Evolutionary conservation across 2,113 vertebrate genomes (phyloP).

Genomic region (Lontra canadensis): DNA sequence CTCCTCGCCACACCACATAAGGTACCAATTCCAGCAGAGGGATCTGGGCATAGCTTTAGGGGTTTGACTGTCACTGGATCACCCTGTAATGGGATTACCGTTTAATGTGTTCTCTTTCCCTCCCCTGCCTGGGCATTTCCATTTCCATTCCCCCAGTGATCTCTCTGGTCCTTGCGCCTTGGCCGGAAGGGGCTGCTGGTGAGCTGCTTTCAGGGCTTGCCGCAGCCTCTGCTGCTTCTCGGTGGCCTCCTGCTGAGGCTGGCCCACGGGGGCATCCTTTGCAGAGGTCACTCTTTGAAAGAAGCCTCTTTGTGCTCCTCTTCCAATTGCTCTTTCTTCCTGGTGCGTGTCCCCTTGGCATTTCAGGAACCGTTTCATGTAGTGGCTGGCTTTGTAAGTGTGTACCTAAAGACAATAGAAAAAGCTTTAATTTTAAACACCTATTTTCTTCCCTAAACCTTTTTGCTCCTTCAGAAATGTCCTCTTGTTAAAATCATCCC

Average conservation of each 20-base stretch:
- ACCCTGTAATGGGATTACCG: neutral
- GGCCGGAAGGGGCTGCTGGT: neutral
- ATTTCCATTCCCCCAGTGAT: neutral
- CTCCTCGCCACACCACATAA: neutral
- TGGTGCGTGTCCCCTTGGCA: neutral
- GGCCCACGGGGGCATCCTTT: neutral
- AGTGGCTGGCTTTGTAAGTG: constrained; percentile 19
- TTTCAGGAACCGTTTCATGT: constrained; percentile 42
- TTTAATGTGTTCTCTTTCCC: neutral
- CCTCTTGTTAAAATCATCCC: constrained; percentile 5
- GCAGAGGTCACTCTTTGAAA: constrained; percentile 16
- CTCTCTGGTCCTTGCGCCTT: neutral
- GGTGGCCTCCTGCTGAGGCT: neutral
- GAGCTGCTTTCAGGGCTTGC: neutral
- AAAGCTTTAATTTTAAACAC: constrained; percentile 48
- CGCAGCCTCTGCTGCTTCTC: neutral
- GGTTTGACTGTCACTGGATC: neutral
- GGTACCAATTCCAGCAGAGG: constrained; percentile 12
- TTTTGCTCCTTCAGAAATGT: constrained; percentile 23
- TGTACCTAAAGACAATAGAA: neutral
- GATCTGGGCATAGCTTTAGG: neutral
- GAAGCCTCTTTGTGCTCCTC: neutral
- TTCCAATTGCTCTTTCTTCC: neutral
- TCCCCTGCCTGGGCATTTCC: neutral
- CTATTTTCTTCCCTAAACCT: neutral